phyloP scores from a whole-genome alignment of 2,113 vertebrate species.

The Prolemur simus region DNA sequence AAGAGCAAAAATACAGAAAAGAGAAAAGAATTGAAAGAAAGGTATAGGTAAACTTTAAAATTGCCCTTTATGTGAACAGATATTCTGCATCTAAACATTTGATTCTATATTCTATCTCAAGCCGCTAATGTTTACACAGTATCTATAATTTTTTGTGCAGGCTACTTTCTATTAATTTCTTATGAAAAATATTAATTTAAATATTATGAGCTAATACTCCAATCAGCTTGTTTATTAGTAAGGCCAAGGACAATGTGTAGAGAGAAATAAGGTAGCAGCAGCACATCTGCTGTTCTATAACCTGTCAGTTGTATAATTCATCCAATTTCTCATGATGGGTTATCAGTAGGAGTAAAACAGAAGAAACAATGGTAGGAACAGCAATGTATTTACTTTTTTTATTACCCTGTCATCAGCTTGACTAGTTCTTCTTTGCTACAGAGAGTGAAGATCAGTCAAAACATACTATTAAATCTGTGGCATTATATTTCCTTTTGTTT shows the following conservation, averaged over 20 bases:
- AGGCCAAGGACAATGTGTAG: not conserved
- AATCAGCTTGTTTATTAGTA: slow-evolving; percentile 28
- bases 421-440: not conserved
- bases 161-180: slow-evolving; percentile 28
- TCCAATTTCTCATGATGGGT: not conserved
- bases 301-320: not conserved
- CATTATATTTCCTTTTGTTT: slow-evolving; percentile 18
- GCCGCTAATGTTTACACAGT: not conserved
- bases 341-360: not conserved
- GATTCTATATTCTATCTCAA: not conserved
- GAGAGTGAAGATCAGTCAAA: slow-evolving; percentile 1
- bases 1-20: slow-evolving; percentile 75
- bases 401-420: not conserved
- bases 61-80: slow-evolving; percentile 13
- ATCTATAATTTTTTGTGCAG: not conserved
- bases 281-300: not conserved
- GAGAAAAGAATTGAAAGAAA: slow-evolving; percentile 78
- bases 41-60: slow-evolving; percentile 80
- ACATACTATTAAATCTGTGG: not conserved
- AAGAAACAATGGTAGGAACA: not conserved
- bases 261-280: slow-evolving; percentile 1
- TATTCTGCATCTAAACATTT: slow-evolving; percentile 45
- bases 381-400: slow-evolving; percentile 5
- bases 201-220: not conserved
- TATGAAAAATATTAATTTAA: slow-evolving; percentile 23